Evolutionary conservation across 1,140 invertebrate genomes (phyloP).

Genomic region (Drosophila takahashii): DNA sequence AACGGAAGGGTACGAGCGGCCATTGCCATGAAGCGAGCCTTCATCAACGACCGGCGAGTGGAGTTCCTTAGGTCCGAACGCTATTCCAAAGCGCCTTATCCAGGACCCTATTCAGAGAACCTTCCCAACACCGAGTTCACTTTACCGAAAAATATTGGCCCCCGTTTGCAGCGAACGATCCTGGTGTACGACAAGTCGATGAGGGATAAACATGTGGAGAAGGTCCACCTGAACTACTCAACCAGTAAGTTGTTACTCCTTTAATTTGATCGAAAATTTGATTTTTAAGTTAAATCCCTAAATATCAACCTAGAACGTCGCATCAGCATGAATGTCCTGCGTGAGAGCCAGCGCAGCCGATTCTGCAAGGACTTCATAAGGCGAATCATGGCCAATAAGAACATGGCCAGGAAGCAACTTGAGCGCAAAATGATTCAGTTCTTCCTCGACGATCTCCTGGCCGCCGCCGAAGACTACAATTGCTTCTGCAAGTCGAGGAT

Average conservation of each 20-base stretch:
- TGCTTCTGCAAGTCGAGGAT: conserved; percentile 2
- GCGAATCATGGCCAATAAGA: not conserved
- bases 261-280: not conserved
- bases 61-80: not conserved
- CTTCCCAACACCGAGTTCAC: rapidly evolving
- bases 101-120: not conserved
- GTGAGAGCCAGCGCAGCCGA: not conserved
- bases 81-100: conserved; percentile 1
- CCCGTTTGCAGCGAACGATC: conserved; percentile 4
- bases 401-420: not conserved
- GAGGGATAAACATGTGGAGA: not conserved
- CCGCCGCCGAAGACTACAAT: not conserved
- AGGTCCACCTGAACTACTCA: not conserved
- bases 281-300: not conserved
- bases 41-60: not conserved
- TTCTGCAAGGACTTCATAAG: conserved; percentile 6
- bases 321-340: not conserved
- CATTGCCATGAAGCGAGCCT: conserved; percentile 6
- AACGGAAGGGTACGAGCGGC: conserved; percentile 28
- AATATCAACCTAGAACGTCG: not conserved
- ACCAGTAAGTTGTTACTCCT: not conserved
- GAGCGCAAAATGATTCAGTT: not conserved
- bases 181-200: conserved; percentile 5
- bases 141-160: not conserved
- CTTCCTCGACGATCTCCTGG: not conserved